These are phyloP conservation scores for Phrynocephalus guinanensis DNA, from an alignment of 2,797 vertebrate genomes.

Conservation along the genomic window DNA sequence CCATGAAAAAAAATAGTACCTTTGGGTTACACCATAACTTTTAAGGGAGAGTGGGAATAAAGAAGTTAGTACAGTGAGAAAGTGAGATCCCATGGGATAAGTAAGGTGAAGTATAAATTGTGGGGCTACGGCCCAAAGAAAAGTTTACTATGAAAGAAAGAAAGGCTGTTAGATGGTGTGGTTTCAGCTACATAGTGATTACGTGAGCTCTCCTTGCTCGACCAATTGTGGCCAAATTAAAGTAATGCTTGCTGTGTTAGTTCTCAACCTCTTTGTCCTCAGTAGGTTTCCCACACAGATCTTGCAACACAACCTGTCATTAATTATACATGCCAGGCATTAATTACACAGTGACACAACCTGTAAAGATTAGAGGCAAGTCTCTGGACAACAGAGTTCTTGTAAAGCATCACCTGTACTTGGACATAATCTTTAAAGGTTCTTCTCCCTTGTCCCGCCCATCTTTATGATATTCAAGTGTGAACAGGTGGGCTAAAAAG, in stretches of 20 bases:
- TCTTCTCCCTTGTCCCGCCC: too few species aligned
- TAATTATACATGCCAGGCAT: conserved; percentile 36
- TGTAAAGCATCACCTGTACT: conserved; percentile 26
- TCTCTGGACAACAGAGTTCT: conserved; percentile 26
- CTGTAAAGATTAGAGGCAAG: conserved; percentile 27
- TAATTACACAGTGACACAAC: conserved; percentile 26
- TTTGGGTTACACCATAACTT: too few species aligned
- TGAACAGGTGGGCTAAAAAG: conserved; percentile 12
- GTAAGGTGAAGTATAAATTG: neutral
- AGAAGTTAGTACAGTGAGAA: neutral
- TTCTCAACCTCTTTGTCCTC: conserved; percentile 28
- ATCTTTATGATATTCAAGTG: conserved; percentile 1
- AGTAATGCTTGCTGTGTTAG: conserved; percentile 11
- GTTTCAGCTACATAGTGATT: neutral
- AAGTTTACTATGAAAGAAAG: neutral
- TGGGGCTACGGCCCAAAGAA: neutral
- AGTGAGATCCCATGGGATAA: neutral
- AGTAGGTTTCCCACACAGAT: conserved; percentile 37
- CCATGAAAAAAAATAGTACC: neutral
- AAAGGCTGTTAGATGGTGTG: neutral
- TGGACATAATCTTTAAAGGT: conserved; percentile 1
- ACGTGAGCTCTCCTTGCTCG: neutral
- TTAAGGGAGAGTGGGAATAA: neutral
- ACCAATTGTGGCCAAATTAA: neutral
- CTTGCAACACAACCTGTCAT: conserved; percentile 14